Evolutionary conservation across 2,888 invertebrate species (phyloP), one percentile per base, ranked within the genome.

Genomic region (Hypsopygia costalis): DNA sequence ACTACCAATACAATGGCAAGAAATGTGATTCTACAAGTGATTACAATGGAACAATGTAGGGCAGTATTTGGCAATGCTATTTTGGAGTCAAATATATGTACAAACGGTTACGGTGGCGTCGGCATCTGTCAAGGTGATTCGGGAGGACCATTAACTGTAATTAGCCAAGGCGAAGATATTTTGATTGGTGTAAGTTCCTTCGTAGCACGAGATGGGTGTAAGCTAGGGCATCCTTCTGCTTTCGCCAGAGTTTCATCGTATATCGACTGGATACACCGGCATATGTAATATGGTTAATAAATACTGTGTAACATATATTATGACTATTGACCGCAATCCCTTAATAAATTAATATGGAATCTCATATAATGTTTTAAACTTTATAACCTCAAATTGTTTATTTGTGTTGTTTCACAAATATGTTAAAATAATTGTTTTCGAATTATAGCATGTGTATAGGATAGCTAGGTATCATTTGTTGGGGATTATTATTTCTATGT

Each of bases 91-190:
- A 82, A 81, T 43, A 68, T 83, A 40, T 82, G 81, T 43, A 85
- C 82, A 1, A 70, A 59, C 36, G 82, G 82, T 3, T 41, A 47
- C 5, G 80, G 81, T 8, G 77, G 74, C 8, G 76, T 78, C 27
- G 82, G 82, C 1, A 81, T 81, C 41, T 83, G 83, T 49, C 72
- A 68, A 42, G 82, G 82, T 1, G 82, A 82, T 46, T 82, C 81
- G 0, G 82, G 81, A 1, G 81, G 82, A 4, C 81, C 81, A 4
- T 46, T 81, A 34, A 70, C 73, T 2, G 46, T 73, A 25, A 64
- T 57, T 33, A 52, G 57, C 36, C 25, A 42, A 10, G 76, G 73
- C 9, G 39, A 61, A 42, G 64, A 69, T 40, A 49, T 80, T 34
- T 44, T 81, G 32, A 65, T 82, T 11, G 82, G 82, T 6, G 75